Base-by-base conservation (phyloP, 1,140 invertebrate species). In the Dinothrombium tinctorium region DNA sequence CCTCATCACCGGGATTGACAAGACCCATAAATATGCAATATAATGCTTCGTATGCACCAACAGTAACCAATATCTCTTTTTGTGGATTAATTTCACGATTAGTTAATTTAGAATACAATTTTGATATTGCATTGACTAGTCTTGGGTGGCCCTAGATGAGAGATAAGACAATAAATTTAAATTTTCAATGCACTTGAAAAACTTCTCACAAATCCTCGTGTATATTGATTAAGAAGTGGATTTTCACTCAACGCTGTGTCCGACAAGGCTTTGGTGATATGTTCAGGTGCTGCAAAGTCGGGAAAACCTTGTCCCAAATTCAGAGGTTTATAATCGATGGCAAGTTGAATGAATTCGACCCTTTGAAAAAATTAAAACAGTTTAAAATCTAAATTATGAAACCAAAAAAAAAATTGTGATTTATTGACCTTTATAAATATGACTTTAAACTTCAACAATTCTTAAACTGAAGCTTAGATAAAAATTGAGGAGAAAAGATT, bases 331-430 rank as follows among this genome's bases (percentile, higher is more conserved):
- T 83, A 69, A 50, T 94, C 71, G 33, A 70, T 54, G 19, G 81
- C 81, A 32, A 98, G 57, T 44, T 76, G 70, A 43, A 80, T 83
- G 57, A 94, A 95, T 60, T 96, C 89, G 20, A 89, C 81, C 90
- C 87, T 39, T 11, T 4, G 24, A 7, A 37, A 20, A 37, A 25
- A 26, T 25, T 9, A 38, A 24, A 25, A 25, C 8, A 12, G n/a
- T n/a, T n/a, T n/a, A n/a, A n/a, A n/a, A n/a, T n/a, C n/a, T n/a
- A n/a, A n/a, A n/a, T n/a, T n/a, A n/a, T n/a, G n/a, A n/a, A n/a
- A n/a, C n/a, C n/a, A n/a, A n/a, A n/a, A n/a, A n/a, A n/a, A n/a
- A n/a, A n/a, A n/a, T n/a, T n/a, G n/a, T n/a, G n/a, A n/a, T n/a
- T n/a, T n/a, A n/a, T n/a, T n/a, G n/a, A n/a, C n/a, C n/a, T n/a